Conservation (phyloP, 2,888 invertebrate species). For the Andrena bicolor region DNA sequence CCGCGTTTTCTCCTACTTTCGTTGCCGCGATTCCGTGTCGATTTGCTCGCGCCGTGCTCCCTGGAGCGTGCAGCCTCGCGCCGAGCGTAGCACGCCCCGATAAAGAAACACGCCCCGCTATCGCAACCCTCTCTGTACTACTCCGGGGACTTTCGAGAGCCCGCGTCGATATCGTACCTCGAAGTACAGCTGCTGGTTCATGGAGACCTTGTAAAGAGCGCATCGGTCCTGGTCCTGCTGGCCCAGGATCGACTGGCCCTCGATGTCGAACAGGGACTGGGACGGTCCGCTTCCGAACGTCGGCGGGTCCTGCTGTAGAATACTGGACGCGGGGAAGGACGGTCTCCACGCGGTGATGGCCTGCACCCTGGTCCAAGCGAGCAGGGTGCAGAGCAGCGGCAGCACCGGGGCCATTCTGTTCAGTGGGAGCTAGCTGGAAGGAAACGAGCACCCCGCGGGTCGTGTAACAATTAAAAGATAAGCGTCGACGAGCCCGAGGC, state of each 20-base stretch:
- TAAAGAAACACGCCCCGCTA: neutral
- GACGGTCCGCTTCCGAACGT: constrained; percentile 57
- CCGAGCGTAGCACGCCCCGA: constrained; percentile 1
- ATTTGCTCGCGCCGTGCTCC: constrained; percentile 38
- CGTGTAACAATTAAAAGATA: neutral
- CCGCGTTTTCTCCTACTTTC: constrained; percentile 66
- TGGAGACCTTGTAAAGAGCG: constrained; percentile 89
- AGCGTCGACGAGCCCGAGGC: neutral
- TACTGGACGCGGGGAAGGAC: constrained; percentile 70
- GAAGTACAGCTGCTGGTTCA: constrained; percentile 89
- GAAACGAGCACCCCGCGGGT: neutral
- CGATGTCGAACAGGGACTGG: constrained; percentile 66
- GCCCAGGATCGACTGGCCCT: constrained; percentile 46
- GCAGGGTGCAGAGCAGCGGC: constrained; percentile 47
- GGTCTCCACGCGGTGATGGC: constrained; percentile 80
- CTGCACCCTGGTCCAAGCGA: constrained; percentile 46
- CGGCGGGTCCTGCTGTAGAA: constrained; percentile 76
- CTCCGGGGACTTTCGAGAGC: neutral
- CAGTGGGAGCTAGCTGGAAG: constrained; percentile 29
- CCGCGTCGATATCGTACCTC: constrained; percentile 79
- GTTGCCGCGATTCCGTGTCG: constrained; percentile 42
- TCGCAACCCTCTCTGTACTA: neutral
- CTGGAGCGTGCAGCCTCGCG: constrained; percentile 44
- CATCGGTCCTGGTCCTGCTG: constrained; percentile 86
- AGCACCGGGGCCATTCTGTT: constrained; percentile 54